Percentiles rank a stretch among this genome's conserved stretches.
phyloP scores from a whole-genome alignment of 2,797 vertebrate species.

The Thamnophis elegans region DNA sequence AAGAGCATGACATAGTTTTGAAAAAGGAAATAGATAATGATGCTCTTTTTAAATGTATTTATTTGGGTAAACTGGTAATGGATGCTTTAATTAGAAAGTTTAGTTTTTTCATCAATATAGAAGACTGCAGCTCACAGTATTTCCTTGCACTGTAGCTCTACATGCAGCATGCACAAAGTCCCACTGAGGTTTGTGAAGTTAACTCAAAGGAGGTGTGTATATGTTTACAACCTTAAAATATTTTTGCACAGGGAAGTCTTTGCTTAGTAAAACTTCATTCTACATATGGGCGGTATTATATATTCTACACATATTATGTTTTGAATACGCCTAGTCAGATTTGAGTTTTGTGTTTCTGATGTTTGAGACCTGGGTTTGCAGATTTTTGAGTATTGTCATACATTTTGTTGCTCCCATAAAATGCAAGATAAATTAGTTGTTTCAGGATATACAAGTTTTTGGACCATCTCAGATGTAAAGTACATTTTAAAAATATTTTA shows the following conservation, averaged over 20 bases:
- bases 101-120: background rate
- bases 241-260: background rate
- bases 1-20: background rate
- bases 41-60: background rate
- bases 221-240: background rate
- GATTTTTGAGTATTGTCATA: conserved; percentile 52
- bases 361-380: background rate
- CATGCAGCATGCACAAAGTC: background rate
- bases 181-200: background rate
- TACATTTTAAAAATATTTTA: conserved; percentile 17
- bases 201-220: background rate
- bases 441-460: background rate
- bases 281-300: background rate
- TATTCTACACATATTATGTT: background rate
- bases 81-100: background rate
- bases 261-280: background rate
- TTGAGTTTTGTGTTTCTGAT: background rate
- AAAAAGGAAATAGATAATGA: background rate
- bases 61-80: background rate
- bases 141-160: background rate
- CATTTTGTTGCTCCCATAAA: conserved; percentile 34
- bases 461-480: background rate
- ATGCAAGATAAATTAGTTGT: background rate
- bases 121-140: background rate
- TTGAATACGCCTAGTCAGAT: background rate